These are phyloP conservation scores for Piscicola geometra DNA, from an alignment of 2,888 invertebrate genomes.

Conservation along the genomic window DNA sequence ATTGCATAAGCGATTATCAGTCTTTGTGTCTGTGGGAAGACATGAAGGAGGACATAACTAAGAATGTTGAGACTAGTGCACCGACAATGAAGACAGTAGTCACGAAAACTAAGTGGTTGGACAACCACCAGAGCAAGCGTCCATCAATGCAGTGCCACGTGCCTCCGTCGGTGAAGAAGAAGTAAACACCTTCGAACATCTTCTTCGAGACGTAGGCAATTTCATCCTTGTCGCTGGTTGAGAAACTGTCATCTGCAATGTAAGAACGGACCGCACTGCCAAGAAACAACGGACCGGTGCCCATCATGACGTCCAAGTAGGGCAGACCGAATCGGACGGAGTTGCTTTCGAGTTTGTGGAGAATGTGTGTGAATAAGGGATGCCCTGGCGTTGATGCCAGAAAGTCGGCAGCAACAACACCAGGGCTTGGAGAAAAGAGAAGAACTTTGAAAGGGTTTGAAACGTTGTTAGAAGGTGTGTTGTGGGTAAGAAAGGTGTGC, in stretches of 20 bases:
- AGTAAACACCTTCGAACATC: constrained; percentile 3
- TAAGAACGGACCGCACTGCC: neutral
- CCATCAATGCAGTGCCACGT: constrained; percentile 34
- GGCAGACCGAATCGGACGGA: constrained; percentile 6
- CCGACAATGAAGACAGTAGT: neutral
- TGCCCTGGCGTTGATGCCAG: constrained; percentile 20
- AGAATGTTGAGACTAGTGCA: neutral
- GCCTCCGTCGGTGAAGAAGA: constrained; percentile 4
- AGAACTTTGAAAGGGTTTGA: constrained; percentile 19
- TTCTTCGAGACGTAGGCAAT: neutral
- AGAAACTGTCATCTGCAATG: neutral
- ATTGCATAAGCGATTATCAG: no score
- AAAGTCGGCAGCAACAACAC: constrained; percentile 20
- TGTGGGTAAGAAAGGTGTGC: neutral
- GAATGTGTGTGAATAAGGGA: constrained; percentile 11
- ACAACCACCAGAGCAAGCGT: constrained; percentile 23
- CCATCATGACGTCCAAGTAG: constrained; percentile 29
- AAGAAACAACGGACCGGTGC: constrained; percentile 27
- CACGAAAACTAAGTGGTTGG: neutral
- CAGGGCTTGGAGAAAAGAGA: neutral
- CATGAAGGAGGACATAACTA: no score
- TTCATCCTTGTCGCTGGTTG: neutral
- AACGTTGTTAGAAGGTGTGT: neutral
- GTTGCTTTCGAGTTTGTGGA: neutral
- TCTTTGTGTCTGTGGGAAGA: no score